phyloP scores from a whole-genome alignment of 2,113 vertebrate genomes.

The Nicator chloris region DNA sequence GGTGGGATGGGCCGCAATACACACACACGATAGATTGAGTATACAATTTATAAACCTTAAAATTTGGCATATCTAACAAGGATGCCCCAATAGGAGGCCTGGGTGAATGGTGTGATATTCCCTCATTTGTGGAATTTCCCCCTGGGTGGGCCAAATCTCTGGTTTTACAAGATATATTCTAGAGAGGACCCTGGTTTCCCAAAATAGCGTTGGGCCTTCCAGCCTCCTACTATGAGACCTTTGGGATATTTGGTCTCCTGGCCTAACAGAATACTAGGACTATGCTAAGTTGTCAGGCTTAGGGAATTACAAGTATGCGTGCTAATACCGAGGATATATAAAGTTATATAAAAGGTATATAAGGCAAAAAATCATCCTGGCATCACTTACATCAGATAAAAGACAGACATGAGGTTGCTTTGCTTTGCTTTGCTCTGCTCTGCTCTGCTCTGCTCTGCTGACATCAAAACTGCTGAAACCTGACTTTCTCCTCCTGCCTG shows the following conservation, averaged over 20 bases:
- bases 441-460: background rate
- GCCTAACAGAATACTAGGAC: too few relatives aligned
- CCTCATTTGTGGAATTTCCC: background rate
- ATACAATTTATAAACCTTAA: background rate
- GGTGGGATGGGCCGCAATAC: rapidly evolving
- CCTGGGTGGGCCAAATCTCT: background rate
- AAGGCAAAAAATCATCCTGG: background rate
- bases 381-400: background rate
- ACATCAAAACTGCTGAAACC: background rate
- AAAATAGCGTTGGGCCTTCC: background rate
- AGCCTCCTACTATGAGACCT: rapidly evolving
- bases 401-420: background rate
- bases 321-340: background rate
- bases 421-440: background rate
- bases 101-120: background rate
- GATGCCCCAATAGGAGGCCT: background rate
- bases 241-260: background rate
- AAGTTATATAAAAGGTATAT: too few relatives aligned
- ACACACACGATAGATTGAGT: rapidly evolving
- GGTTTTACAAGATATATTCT: background rate
- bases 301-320: background rate
- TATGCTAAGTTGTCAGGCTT: background rate
- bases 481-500: background rate
- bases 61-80: background rate
- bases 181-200: background rate